Conservation (phyloP, 2,888 invertebrate species). For the Ormyrus nitidulus region DNA sequence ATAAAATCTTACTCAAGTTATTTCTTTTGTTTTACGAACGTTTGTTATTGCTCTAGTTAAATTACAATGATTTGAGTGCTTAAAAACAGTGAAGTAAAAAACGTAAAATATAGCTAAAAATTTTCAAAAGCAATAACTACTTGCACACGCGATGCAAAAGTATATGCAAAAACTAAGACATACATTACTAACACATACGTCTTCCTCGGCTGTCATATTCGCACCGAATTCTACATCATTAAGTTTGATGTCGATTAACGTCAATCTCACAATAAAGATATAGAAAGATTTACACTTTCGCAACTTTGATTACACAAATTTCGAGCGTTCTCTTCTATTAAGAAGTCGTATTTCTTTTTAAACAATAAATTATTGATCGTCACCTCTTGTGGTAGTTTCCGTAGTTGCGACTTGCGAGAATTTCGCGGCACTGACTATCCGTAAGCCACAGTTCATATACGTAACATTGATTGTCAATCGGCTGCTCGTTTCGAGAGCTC, state of each 20-base stretch:
- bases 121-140: too few species aligned
- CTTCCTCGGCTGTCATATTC: slow-evolving; percentile 44
- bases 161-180: background rate
- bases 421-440: slow-evolving; percentile 50
- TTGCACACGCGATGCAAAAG: background rate
- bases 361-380: slow-evolving; percentile 54
- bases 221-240: background rate
- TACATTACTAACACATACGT: slow-evolving; percentile 41
- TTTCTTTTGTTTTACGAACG: background rate
- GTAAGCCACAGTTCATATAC: slow-evolving; percentile 10
- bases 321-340: background rate
- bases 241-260: too few species aligned
- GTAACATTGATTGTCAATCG: slow-evolving; percentile 6
- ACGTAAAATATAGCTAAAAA: too few species aligned
- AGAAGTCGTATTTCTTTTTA: slow-evolving; percentile 17
- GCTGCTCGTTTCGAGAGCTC: too few species aligned
- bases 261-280: too few species aligned
- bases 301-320: background rate
- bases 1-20: background rate
- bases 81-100: too few species aligned
- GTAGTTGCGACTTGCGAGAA: slow-evolving; percentile 26
- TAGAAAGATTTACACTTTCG: background rate
- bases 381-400: background rate
- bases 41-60: too few species aligned
- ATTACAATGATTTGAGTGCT: too few species aligned